These are phyloP conservation scores for Sacculina carcini DNA, from an alignment of 2,888 invertebrate genomes.

Conservation along the genomic window DNA sequence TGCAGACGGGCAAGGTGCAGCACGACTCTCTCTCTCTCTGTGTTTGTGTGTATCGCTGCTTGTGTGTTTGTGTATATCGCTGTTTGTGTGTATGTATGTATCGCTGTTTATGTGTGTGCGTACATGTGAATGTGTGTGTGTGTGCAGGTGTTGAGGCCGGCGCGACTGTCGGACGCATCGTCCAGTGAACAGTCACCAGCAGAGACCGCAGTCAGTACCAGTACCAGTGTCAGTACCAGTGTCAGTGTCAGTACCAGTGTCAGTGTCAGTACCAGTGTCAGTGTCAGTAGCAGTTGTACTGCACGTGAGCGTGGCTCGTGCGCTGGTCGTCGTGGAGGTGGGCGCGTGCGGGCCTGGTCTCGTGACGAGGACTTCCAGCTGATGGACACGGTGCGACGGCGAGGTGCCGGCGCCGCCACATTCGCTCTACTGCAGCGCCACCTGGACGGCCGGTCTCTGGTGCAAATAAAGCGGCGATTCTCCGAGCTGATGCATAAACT, in stretches of 20 bases:
- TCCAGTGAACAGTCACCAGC: background rate
- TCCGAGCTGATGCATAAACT: background rate
- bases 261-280: no score
- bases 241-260: no score
- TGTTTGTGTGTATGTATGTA: no score
- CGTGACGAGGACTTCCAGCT: background rate
- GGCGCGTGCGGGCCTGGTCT: background rate
- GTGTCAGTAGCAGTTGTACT: no score
- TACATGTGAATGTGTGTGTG: background rate
- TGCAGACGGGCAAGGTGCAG: conserved; percentile 2
- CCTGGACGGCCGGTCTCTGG: background rate
- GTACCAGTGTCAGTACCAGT: no score
- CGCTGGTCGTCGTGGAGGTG: background rate
- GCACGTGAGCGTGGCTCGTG: no score
- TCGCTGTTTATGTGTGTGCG: no score
- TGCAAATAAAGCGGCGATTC: background rate
- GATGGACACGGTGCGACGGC: background rate
- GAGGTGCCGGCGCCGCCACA: background rate
- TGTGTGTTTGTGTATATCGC: no score
- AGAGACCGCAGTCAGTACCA: no score
- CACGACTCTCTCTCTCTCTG: background rate
- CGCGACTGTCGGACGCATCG: background rate
- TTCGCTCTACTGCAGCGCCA: background rate
- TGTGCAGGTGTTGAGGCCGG: background rate
- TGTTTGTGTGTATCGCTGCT: no score